A percentile compares a stretch with the other conserved stretches of the same genome.
phyloP scores from a whole-genome alignment of 2,797 vertebrate species.

The Cossypha niveicapilla region DNA sequence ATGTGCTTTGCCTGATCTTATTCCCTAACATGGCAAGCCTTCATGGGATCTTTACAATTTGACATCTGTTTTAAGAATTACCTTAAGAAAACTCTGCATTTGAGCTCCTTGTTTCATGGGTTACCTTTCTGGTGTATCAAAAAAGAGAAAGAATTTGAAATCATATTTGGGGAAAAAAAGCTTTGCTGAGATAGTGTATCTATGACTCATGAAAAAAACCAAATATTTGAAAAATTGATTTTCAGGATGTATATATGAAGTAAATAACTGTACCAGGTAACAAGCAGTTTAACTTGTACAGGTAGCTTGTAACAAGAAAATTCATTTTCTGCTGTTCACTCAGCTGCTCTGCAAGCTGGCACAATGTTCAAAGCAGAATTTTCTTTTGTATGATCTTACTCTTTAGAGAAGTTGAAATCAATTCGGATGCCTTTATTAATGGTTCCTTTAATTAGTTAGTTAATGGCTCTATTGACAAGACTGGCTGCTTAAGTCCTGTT shows the following conservation, averaged over 20 bases:
- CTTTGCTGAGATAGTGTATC: not conserved
- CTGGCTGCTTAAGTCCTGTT: not conserved
- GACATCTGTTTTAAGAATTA: not conserved
- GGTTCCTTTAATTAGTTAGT: slow-evolving; percentile 26
- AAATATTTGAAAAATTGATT: not conserved
- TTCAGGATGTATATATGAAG: not conserved
- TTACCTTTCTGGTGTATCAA: not conserved
- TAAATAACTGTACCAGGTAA: not conserved
- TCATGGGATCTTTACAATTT: not conserved
- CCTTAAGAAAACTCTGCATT: not conserved
- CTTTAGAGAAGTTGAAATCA: slow-evolving; percentile 7
- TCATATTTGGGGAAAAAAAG: not conserved
- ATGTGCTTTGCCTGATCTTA: not conserved
- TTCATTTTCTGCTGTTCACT: not conserved
- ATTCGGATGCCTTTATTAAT: slow-evolving; percentile 11
- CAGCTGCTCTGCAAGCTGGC: not conserved
- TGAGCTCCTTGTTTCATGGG: not conserved
- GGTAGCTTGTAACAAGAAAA: not conserved
- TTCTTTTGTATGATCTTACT: not conserved
- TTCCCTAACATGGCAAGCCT: not conserved
- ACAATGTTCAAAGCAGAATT: not conserved
- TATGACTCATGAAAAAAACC: not conserved
- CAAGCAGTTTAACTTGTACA: not conserved
- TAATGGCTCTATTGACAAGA: slow-evolving; percentile 11
- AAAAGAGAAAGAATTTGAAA: not conserved